Evolutionary conservation across 2,113 vertebrate genomes (phyloP).

Genomic region (Strix uralensis): DNA sequence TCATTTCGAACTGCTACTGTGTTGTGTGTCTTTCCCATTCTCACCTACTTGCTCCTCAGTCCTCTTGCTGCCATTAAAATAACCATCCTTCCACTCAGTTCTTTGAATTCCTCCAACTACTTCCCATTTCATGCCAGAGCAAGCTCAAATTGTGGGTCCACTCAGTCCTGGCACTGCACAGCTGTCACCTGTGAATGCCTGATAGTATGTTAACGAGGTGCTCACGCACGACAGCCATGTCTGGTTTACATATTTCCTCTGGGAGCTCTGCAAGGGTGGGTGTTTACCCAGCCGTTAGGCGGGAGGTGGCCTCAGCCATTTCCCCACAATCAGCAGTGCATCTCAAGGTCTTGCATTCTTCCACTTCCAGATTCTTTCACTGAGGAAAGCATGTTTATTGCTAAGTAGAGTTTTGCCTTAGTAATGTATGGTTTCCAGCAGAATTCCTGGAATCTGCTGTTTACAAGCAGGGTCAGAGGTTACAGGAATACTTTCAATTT

Average conservation of each 20-base stretch:
- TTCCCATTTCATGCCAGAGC: neutral
- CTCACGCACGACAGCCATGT: neutral
- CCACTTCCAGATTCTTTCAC: slow-evolving; percentile 57
- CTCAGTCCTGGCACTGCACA: neutral
- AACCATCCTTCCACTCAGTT: neutral
- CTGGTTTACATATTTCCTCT: neutral
- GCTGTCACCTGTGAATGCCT: neutral
- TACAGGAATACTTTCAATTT: slow-evolving; percentile 49
- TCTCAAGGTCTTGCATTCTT: slow-evolving; percentile 66
- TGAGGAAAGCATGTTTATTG: slow-evolving; percentile 52
- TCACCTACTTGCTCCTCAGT: neutral
- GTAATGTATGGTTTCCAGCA: slow-evolving; percentile 49
- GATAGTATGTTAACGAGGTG: neutral
- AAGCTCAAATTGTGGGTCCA: fast-evolving
- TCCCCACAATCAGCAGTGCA: slow-evolving; percentile 21
- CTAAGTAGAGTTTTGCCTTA: slow-evolving; percentile 18
- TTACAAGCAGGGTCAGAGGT: slow-evolving; percentile 60
- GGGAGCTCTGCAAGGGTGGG: neutral
- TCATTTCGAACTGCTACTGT: neutral
- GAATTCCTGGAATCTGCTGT: slow-evolving; percentile 70
- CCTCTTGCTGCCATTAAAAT: neutral
- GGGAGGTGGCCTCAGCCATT: slow-evolving; percentile 9
- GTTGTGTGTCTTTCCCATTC: neutral
- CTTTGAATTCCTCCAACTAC: fast-evolving
- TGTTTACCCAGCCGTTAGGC: slow-evolving; percentile 25